These are phyloP conservation scores for Oncopeltus fasciatus DNA, from an alignment of 1,140 invertebrate species.

Conservation along the genomic window DNA sequence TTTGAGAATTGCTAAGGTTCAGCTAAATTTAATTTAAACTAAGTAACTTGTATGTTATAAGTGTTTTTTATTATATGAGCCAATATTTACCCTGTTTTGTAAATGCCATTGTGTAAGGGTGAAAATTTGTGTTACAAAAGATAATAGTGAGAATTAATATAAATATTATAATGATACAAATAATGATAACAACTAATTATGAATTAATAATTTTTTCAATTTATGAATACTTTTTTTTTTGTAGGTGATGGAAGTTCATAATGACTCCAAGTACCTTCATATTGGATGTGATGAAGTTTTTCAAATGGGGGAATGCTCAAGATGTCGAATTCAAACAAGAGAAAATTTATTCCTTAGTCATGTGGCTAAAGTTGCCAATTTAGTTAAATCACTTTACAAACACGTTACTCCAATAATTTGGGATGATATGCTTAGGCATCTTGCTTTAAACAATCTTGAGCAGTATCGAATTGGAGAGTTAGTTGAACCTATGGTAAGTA, in stretches of 20 bases:
- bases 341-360: constrained; percentile 53
- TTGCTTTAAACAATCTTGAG: constrained; percentile 47
- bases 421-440: constrained; percentile 84
- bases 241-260: constrained; percentile 43
- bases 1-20: too few relatives aligned
- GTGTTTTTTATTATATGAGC: too few relatives aligned
- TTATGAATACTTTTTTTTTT: constrained; percentile 21
- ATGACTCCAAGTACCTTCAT: constrained; percentile 52
- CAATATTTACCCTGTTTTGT: too few relatives aligned
- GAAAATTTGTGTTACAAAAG: too few relatives aligned
- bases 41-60: too few relatives aligned
- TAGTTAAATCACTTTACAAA: constrained; percentile 46
- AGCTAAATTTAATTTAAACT: too few relatives aligned
- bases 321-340: constrained; percentile 42
- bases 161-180: too few relatives aligned
- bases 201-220: too few relatives aligned
- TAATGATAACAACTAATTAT: too few relatives aligned
- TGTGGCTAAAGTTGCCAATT: constrained; percentile 45
- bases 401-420: constrained; percentile 68
- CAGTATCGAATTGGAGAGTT: constrained; percentile 53
- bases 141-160: too few relatives aligned
- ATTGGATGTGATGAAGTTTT: constrained; percentile 72
- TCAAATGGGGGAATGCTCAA: constrained; percentile 64
- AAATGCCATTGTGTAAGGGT: too few relatives aligned
- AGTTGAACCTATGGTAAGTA: constrained; percentile 63